Evolutionary conservation across 2,113 vertebrate species (phyloP), one percentile per base, ranked within the genome.

Genomic region (Limnothrissa miodon): DNA sequence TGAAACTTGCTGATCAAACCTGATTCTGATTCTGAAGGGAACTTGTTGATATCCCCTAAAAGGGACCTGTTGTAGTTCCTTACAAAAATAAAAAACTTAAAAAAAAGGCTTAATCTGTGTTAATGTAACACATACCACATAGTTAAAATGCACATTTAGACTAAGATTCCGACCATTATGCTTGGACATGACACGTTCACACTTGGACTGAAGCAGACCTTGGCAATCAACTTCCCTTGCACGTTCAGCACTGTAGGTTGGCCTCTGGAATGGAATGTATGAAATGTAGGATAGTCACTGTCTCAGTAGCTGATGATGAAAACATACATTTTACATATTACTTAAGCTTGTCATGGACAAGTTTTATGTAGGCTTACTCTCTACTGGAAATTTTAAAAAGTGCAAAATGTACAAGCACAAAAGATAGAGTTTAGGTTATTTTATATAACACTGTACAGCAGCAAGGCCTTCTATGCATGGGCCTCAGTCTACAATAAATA

Each of bases 21-120:
- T n/a, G n/a, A n/a, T n/a, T n/a, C n/a, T n/a, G n/a, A n/a, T n/a
- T n/a, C n/a, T n/a, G n/a, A n/a, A 19, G 17, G 42, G 39, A 42
- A 39, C 80, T 17, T 81, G 80, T 81, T 81, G 80, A 81, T 74
- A 74, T 74, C 36, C 66, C 29, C 10, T 13, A 33, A 2, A 13
- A 19, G 33, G 29, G 29, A 0, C 36, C 19, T 56, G 19, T 21
- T 23, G 9, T 33, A 62, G 59, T 29, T 62, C 7, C 59, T n/a
- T 62, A n/a, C 8, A 29, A 62, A 29, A 29, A 39, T 11, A 10
- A 3, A 39, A 74, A 17, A 74, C 11, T 11, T 5, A 29, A 39
- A 1, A 10, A 3, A 39, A 74, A 17, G 36, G 29, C 29, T 5
- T 15, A 17, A 74, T 33, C 66, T 74, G 25, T 29, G 59, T 29